phyloP scores from a whole-genome alignment of 2,113 vertebrate genomes.

The Ceyx melanurus region DNA sequence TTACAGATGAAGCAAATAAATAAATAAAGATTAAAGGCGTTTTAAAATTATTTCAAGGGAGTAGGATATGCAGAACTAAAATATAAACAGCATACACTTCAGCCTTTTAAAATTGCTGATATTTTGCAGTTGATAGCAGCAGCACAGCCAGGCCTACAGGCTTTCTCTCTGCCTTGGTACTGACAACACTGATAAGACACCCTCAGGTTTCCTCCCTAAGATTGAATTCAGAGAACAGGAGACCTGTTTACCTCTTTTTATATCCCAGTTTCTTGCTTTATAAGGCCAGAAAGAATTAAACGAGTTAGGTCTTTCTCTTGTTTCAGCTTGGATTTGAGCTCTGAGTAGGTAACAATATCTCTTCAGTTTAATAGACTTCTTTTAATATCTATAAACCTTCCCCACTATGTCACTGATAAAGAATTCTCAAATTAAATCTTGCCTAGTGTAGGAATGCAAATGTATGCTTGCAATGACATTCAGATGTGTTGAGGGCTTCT shows the following conservation, averaged over 20 bases:
- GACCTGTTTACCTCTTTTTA: not conserved
- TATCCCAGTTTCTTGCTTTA: not conserved
- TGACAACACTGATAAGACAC: not conserved
- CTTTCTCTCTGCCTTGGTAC: not conserved
- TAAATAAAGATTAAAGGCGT: not conserved
- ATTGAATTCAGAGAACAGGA: not conserved
- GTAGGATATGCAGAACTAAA: not conserved
- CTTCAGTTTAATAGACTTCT: not conserved
- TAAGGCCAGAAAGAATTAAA: not conserved
- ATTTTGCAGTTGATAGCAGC: not conserved
- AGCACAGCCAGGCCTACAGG: not conserved
- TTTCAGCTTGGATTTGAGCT: not conserved
- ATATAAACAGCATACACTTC: not conserved
- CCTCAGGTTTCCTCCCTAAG: not conserved
- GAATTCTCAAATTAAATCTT: not conserved
- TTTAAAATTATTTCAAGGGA: not conserved
- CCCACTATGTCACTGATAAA: not conserved
- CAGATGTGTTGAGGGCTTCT: not conserved
- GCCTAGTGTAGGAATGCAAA: not conserved
- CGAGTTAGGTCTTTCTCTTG: not conserved
- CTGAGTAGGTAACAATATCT: not conserved
- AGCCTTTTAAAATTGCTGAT: conserved; percentile 16
- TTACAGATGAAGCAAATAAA: not conserved
- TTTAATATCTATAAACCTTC: not conserved
- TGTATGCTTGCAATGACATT: not conserved